Evolutionary conservation across 2,888 invertebrate genomes (phyloP).

Genomic region (Chironomus tentans): DNA sequence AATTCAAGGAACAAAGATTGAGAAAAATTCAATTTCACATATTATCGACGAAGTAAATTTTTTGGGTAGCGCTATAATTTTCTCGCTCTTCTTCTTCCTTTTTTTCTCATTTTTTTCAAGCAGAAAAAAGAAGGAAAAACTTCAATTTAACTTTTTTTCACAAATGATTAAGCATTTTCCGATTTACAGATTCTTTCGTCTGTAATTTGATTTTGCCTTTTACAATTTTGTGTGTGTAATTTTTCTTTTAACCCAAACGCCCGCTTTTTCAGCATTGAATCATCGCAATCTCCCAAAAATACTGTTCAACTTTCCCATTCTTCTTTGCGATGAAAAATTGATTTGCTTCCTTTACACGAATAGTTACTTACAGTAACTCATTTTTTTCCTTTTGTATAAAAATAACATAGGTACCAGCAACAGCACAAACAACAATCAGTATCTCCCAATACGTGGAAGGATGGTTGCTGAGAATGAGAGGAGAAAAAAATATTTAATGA

Average conservation of each 20-base stretch:
- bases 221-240: background rate
- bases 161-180: constrained; percentile 8
- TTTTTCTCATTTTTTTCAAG: background rate
- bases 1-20: background rate
- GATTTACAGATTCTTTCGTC: background rate
- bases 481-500: no score
- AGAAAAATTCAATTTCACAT: constrained; percentile 4
- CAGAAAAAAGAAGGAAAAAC: background rate
- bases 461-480: no score
- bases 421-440: background rate
- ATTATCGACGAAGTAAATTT: background rate
- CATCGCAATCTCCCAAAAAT: background rate
- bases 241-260: no score
- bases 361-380: no score
- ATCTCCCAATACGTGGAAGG: no score
- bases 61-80: background rate
- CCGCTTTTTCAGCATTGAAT: background rate
- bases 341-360: no score
- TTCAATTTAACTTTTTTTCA: background rate
- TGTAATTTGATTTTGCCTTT: background rate
- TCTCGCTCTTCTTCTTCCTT: background rate
- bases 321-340: no score
- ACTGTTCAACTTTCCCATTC: background rate
- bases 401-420: background rate
- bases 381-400: background rate